These are phyloP conservation scores for Oenanthe oenanthe DNA, from an alignment of 2,113 vertebrate species.

Conservation along the genomic window DNA sequence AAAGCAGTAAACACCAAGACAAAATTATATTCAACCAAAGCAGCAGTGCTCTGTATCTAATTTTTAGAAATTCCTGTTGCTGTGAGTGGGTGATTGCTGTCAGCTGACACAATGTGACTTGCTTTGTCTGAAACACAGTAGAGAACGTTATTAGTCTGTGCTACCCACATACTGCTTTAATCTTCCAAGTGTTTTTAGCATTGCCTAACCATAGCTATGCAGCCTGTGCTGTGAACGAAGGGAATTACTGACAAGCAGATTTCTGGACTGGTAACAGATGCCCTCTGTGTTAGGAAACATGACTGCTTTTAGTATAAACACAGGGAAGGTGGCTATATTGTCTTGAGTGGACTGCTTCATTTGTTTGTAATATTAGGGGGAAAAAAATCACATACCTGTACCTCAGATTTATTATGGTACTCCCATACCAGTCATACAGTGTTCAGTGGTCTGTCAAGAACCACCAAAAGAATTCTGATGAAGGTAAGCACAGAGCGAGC, in stretches of 20 bases:
- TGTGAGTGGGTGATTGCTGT: neutral
- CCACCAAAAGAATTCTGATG: neutral
- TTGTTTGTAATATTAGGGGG: neutral
- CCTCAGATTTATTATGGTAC: neutral
- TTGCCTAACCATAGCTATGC: neutral
- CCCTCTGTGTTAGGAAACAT: neutral
- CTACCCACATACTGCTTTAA: neutral
- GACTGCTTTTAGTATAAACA: neutral
- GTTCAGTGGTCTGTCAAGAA: neutral
- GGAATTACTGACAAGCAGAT: neutral
- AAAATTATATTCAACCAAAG: neutral
- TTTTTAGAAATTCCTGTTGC: neutral
- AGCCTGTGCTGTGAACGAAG: neutral
- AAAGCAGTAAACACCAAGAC: neutral
- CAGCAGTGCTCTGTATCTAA: neutral
- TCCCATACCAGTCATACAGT: neutral
- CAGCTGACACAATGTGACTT: neutral
- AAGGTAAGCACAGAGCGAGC: neutral
- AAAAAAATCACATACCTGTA: neutral
- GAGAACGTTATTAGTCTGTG: neutral
- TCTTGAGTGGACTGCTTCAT: neutral
- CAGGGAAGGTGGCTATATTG: neutral
- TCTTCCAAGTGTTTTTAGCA: neutral
- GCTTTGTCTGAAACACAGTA: constrained; percentile 3
- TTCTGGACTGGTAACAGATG: neutral